Percentiles rank a stretch among this genome's conserved stretches.
Evolutionary conservation across 2,888 invertebrate genomes (phyloP).

Genomic region (Pandemis corylana): DNA sequence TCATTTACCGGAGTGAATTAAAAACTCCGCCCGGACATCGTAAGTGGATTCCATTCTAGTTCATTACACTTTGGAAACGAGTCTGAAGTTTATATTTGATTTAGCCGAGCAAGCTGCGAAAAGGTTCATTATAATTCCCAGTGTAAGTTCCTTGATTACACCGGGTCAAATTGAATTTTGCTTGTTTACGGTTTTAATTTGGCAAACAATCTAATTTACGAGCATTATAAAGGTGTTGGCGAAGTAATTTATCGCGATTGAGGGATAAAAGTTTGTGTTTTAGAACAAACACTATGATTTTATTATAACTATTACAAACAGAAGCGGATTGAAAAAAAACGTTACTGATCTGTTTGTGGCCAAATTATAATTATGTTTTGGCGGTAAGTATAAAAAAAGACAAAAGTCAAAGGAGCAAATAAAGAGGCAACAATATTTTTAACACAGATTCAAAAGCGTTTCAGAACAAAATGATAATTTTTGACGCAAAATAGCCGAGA

Average conservation of each 20-base stretch:
- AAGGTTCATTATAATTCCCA: slow-evolving; percentile 43
- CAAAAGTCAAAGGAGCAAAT: no score
- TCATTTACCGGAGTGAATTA: slow-evolving; percentile 13
- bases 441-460: no score
- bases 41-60: slow-evolving; percentile 46
- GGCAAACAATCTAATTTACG: slow-evolving; percentile 37
- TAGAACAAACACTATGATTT: not conserved
- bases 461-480: no score
- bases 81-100: slow-evolving; percentile 43
- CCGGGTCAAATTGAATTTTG: slow-evolving; percentile 40
- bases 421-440: no score
- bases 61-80: slow-evolving; percentile 48
- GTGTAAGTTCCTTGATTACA: slow-evolving; percentile 43
- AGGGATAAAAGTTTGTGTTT: not conserved
- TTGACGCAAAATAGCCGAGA: no score
- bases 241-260: slow-evolving; percentile 4
- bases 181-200: slow-evolving; percentile 40
- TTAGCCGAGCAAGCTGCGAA: slow-evolving; percentile 45
- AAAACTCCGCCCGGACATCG: slow-evolving; percentile 36
- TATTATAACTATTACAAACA: not conserved
- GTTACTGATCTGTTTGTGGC: no score
- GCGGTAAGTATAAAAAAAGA: no score
- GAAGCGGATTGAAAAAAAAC: no score
- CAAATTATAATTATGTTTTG: no score
- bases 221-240: slow-evolving; percentile 24